Percentiles rank a stretch among this genome's conserved stretches.
Evolutionary conservation across 2,113 vertebrate species (phyloP).

Genomic region (Spea bombifrons): DNA sequence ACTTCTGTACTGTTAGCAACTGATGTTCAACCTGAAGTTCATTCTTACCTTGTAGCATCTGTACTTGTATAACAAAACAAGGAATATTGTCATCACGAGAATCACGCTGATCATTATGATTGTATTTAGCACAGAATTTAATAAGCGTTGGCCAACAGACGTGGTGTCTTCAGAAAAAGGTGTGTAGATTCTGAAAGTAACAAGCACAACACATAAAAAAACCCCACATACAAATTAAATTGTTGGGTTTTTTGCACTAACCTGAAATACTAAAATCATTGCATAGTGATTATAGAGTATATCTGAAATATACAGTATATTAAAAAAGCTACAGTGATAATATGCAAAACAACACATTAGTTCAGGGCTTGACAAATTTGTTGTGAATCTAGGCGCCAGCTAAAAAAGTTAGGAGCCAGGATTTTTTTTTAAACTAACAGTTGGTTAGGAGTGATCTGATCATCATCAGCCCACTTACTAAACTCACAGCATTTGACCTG

Average conservation of each 20-base stretch:
- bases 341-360: no score
- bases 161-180: conserved; percentile 89
- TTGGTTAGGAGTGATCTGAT: no score
- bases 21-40: no score
- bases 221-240: not conserved
- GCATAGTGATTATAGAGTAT: not conserved
- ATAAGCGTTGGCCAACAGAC: conserved; percentile 82
- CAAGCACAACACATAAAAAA: not conserved
- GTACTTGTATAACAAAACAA: conserved; percentile 93
- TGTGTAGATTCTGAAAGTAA: conserved; percentile 84
- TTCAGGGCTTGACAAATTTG: no score
- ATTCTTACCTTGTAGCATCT: conserved; percentile 92
- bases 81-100: conserved; percentile 89
- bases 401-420: no score
- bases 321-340: no score
- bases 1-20: no score
- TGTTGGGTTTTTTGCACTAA: not conserved
- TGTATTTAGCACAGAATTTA: conserved; percentile 93
- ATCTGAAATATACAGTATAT: not conserved
- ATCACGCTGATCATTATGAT: conserved; percentile 97
- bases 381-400: no score
- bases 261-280: not conserved
- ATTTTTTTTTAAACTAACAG: no score
- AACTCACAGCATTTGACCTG: no score
- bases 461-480: no score